Evolutionary conservation across 2,797 vertebrate species (phyloP), one percentile per base, ranked within the genome.

Genomic region (Sebastes elongatus): DNA sequence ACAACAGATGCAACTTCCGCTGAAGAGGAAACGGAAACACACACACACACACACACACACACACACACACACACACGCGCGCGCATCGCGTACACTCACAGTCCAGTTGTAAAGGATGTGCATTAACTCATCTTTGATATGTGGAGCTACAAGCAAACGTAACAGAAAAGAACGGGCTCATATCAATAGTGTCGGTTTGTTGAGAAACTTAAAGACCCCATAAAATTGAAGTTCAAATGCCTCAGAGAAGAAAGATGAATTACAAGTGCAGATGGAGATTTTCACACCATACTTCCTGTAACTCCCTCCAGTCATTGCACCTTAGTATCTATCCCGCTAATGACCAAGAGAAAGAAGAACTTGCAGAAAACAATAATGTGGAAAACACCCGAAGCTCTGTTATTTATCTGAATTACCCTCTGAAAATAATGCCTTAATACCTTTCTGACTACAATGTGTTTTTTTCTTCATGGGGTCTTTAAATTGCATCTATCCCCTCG

Each of bases 101-200:
- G 52, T 90, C 87, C 92, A 93, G 88, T 92, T 86, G 74, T 84
- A 82, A 70, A 83, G 81, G 82, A 86, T 85, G 82, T 90, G 83
- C 72, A 88, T 67, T 10, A 42, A 81, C 52, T 83, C 53, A 55
- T 80, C 70, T 73, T n/a, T 67, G 90, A 93, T 86, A 91, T 93
- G 91, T 85, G 63, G 64, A 81, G 71, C 74, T 71, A 86, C n/a
- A 67, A 71, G 33, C 49, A 63, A 85, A 79, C 0, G 81, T 83
- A 92, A 93, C 90, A 89, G 80, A 81, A 82, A 80, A 61, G 20
- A 71, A 56, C 28, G 55, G 61, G 74, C 72, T 85, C 62, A 53
- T n/a, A 11, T 42, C 42, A 57, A 74, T 75, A 78, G 67, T 76
- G 79, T 81, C 4, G 3, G 18, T 57, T 76, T 38, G 23, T 65